Evolutionary conservation across 2,888 invertebrate genomes (phyloP).

Genomic region (Limenitis camilla): DNA sequence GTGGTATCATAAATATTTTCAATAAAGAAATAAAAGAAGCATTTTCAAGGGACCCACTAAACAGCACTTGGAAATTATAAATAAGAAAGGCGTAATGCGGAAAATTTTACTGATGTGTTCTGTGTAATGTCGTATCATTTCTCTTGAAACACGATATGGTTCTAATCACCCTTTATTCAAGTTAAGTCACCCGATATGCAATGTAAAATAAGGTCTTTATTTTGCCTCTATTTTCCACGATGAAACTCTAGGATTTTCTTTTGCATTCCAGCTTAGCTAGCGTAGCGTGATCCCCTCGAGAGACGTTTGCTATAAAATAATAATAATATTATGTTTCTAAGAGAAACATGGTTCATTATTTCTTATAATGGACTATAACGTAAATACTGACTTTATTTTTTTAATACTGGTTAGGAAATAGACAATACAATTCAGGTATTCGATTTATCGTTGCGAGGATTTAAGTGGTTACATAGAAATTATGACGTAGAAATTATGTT

Average conservation of each 20-base stretch:
- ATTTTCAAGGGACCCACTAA: neutral
- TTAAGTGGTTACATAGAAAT: too few species aligned
- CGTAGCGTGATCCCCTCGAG: slow-evolving; percentile 7
- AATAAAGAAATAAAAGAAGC: too few species aligned
- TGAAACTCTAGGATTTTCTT: slow-evolving; percentile 16
- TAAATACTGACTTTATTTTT: too few species aligned
- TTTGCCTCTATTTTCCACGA: slow-evolving; percentile 15
- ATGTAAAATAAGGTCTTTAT: slow-evolving; percentile 14
- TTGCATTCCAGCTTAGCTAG: slow-evolving; percentile 11
- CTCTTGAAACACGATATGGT: slow-evolving; percentile 6
- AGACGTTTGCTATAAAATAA: slow-evolving; percentile 9
- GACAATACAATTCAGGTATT: too few species aligned
- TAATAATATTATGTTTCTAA: neutral
- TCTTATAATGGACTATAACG: too few species aligned
- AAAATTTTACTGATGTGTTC: neutral
- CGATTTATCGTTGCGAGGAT: too few species aligned
- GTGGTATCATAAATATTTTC: too few species aligned
- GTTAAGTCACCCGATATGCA: slow-evolving; percentile 14
- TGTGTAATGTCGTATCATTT: slow-evolving; percentile 2
- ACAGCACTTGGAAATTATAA: neutral
- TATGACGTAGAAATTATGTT: neutral
- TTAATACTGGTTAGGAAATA: too few species aligned
- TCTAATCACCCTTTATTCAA: slow-evolving; percentile 18
- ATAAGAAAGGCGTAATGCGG: neutral
- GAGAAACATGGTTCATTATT: neutral